Evolutionary conservation across 2,888 invertebrate species (phyloP), one percentile per base, ranked within the genome.

Genomic region (Atethmia centrago): DNA sequence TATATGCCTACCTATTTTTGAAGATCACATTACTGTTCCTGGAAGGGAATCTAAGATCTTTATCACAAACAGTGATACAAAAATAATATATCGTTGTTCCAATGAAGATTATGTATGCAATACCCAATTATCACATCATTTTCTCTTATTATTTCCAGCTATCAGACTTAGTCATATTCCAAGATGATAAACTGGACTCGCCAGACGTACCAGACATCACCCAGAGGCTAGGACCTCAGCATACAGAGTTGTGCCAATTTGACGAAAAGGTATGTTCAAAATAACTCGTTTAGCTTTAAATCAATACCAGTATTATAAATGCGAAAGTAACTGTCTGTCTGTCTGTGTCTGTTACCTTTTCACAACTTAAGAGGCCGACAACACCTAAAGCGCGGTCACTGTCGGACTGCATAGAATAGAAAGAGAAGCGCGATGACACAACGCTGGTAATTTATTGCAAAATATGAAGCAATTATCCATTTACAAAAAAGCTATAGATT

Each of bases 171-270:
- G 82, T 83, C 10, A 85, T 78, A 82, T 95, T 92, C 91, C 94
- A 88, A 85, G 81, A 93, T 2, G 91, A 93, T 51, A 82, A 87
- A 62, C 61, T 91, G 31, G 93, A 95, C n/a, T 85, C 91, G 28
- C n/a, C 92, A 28, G 95, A 95, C 2, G 87, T 91, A 1, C 93
- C 93, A 1, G 93, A 96, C 59, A 94, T 97, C 45, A 92, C 93
- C 3, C 95, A 96, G 76, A 93, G 97, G 19, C 93, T 96, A 71
- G 95, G 96, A 25, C 92, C 94, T 42, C 89, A 96, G 68, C 87
- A 87, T 42, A 88, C 94, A 28, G 94, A 94, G 40, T 87, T 97
- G 1, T 97, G 97, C 84, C 79, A 85, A 2, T 95, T 93, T 55
- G 86, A 82, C 4, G 91, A 94, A 85, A 90, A 76, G 89, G 93